A percentile compares a stretch with the other conserved stretches of the same genome.
phyloP scores from a whole-genome alignment of 1,140 invertebrate species.

The Babylonia areolata region DNA sequence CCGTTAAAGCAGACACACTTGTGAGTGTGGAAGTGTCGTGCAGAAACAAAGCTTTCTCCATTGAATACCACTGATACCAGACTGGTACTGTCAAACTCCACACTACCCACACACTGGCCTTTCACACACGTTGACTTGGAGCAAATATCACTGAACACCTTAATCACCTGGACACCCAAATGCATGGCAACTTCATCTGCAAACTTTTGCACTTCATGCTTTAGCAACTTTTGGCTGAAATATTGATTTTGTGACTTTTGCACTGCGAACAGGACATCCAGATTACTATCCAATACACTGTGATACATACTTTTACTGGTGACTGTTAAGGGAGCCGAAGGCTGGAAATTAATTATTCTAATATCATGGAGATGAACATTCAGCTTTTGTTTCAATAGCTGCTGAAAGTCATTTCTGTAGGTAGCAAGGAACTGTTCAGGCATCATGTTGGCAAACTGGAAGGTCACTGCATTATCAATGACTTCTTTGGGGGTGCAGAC shows the following conservation, averaged over 20 bases:
- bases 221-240: slow-evolving; percentile 58
- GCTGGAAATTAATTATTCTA: slow-evolving; percentile 85
- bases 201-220: slow-evolving; percentile 80
- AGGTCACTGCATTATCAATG: slow-evolving; percentile 88
- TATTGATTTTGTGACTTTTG: slow-evolving; percentile 76
- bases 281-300: slow-evolving; percentile 76
- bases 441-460: slow-evolving; percentile 84
- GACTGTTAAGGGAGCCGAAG: slow-evolving; percentile 76
- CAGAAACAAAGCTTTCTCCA: slow-evolving; percentile 89
- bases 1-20: slow-evolving; percentile 90
- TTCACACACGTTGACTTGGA: slow-evolving; percentile 83
- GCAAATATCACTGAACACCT: slow-evolving; percentile 87
- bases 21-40: slow-evolving; percentile 85
- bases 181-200: slow-evolving; percentile 85
- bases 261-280: slow-evolving; percentile 93
- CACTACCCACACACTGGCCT: slow-evolving; percentile 88
- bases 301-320: slow-evolving; percentile 19
- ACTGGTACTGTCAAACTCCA: slow-evolving; percentile 83
- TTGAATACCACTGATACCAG: slow-evolving; percentile 79
- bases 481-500: slow-evolving; percentile 90
- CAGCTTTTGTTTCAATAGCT: slow-evolving; percentile 81
- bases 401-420: slow-evolving; percentile 88
- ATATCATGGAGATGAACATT: slow-evolving; percentile 70
- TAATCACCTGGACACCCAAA: slow-evolving; percentile 81
- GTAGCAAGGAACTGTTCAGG: slow-evolving; percentile 90